phyloP scores from a whole-genome alignment of 2,888 invertebrate genomes.

The Drosophila pseudotalamancana region DNA sequence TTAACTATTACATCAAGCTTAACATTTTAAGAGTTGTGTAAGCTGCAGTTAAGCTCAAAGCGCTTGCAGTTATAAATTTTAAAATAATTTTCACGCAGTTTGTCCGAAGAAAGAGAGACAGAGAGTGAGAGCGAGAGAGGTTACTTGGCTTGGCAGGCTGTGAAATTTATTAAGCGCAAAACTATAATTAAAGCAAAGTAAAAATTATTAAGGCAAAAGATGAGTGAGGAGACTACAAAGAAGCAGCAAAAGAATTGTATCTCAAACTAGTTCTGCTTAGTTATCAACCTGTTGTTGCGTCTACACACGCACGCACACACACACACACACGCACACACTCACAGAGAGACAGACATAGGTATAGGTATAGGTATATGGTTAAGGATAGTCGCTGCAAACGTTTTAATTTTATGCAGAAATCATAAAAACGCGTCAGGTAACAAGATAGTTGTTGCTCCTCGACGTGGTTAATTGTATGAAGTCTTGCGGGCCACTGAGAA shows the following conservation, averaged over 20 bases:
- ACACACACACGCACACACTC: background rate
- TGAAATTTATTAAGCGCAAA: conserved; percentile 80
- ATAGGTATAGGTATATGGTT: conserved; percentile 13
- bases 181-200: conserved; percentile 79
- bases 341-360: conserved; percentile 17
- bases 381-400: conserved; percentile 34
- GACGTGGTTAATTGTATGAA: conserved; percentile 70
- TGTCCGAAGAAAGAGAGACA: background rate
- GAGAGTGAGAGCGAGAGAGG: background rate
- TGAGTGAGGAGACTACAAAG: conserved; percentile 50
- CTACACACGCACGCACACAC: background rate
- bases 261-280: conserved; percentile 36
- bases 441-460: conserved; percentile 75
- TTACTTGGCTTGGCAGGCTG: conserved; percentile 49
- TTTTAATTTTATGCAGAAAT: conserved; percentile 80
- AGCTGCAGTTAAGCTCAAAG: conserved; percentile 6
- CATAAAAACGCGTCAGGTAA: conserved; percentile 80
- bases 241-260: conserved; percentile 8
- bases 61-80: conserved; percentile 48
- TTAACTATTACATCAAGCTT: conserved; percentile 49
- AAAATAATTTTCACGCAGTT: conserved; percentile 53
- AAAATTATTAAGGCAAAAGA: conserved; percentile 73
- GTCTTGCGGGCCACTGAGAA: conserved; percentile 54
- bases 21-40: conserved; percentile 28
- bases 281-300: conserved; percentile 26